Evolutionary conservation across 2,888 invertebrate genomes (phyloP).

Genomic region (Dicranocentrus wangi): DNA sequence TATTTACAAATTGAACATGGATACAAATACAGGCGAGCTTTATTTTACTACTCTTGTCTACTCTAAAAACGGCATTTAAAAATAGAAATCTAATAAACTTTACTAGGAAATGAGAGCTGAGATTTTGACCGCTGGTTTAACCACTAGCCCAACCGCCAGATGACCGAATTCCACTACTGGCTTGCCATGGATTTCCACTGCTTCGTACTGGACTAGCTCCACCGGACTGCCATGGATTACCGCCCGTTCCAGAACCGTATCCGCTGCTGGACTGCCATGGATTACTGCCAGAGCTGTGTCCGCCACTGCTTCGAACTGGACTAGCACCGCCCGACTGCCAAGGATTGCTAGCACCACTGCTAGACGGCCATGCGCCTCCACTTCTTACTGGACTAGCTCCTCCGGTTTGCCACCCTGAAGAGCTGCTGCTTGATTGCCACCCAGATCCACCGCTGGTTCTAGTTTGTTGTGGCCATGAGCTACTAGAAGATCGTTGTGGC

Average conservation of each 20-base stretch:
- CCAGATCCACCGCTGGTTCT: slow-evolving; percentile 1
- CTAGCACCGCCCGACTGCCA: slow-evolving; percentile 33
- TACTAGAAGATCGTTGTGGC: background rate
- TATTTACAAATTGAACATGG: too few relatives aligned
- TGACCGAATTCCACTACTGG: background rate
- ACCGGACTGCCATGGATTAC: slow-evolving; percentile 10
- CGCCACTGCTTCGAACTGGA: slow-evolving; percentile 21
- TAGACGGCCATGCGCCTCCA: background rate
- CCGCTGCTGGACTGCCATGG: slow-evolving; percentile 41
- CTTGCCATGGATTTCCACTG: slow-evolving; percentile 38
- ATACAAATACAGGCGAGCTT: too few relatives aligned
- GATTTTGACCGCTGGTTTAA: too few relatives aligned
- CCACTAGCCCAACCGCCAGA: slow-evolving; percentile 33
- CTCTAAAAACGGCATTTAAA: too few relatives aligned
- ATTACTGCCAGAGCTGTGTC: too few relatives aligned
- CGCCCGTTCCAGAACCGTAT: slow-evolving; percentile 34
- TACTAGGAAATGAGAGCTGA: too few relatives aligned
- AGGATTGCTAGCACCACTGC: background rate
- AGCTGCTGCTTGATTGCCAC: background rate
- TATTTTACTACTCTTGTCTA: too few relatives aligned
- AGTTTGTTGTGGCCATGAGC: background rate
- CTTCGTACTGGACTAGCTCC: slow-evolving; percentile 20
- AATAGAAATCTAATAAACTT: too few relatives aligned
- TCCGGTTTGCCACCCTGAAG: slow-evolving; percentile 8
- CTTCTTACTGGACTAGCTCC: background rate